Conservation (phyloP, 2,888 invertebrate species). For the Macrosiphum euphorbiae region DNA sequence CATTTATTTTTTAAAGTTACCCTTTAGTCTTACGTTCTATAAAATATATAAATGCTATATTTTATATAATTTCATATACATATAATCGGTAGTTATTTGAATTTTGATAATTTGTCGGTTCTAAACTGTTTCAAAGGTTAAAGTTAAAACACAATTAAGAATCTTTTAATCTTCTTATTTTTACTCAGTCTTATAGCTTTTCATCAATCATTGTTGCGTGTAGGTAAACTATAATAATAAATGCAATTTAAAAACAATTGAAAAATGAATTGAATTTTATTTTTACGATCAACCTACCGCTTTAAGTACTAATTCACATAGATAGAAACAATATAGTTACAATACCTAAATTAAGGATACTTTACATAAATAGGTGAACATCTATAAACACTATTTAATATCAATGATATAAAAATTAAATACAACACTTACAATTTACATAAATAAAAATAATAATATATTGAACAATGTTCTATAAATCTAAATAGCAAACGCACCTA, state of each 20-base stretch:
- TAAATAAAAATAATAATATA: slow-evolving; percentile 19
- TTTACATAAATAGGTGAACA: slow-evolving; percentile 48
- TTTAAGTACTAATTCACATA: slow-evolving; percentile 25
- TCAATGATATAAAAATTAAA: slow-evolving; percentile 53
- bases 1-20: background rate
- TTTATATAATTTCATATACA: background rate
- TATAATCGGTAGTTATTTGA: background rate
- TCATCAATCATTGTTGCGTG: background rate
- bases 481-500: slow-evolving; percentile 23
- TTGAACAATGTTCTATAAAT: background rate
- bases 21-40: background rate
- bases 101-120: background rate
- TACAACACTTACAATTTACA: slow-evolving; percentile 22
- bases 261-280: slow-evolving; percentile 4
- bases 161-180: background rate
- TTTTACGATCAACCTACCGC: slow-evolving; percentile 38
- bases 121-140: background rate
- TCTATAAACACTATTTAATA: slow-evolving; percentile 26
- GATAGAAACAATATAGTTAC: slow-evolving; percentile 44
- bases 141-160: background rate
- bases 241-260: background rate
- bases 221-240: background rate
- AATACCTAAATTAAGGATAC: background rate
- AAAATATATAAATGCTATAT: background rate
- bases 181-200: background rate